Conservation (phyloP, 2,888 invertebrate genomes). For the Ellobium chinense region DNA sequence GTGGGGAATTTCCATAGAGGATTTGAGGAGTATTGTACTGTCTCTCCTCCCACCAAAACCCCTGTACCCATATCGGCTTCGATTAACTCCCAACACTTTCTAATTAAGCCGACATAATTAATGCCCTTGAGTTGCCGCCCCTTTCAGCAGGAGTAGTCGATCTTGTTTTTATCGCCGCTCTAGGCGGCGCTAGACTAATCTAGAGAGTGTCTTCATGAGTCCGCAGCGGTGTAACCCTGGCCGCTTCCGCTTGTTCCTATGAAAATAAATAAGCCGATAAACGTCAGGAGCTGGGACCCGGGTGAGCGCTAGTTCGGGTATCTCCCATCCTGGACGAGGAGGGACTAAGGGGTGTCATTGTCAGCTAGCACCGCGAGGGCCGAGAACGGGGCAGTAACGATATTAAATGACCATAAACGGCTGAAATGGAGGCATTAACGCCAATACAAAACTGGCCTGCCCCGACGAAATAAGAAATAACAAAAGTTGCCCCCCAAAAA, state of each 20-base stretch:
- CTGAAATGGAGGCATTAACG: background rate
- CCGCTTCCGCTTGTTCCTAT: background rate
- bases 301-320: background rate
- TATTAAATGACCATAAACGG: background rate
- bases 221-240: background rate
- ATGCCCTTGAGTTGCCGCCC: conserved; percentile 19
- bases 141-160: conserved; percentile 16
- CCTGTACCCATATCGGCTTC: background rate
- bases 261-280: background rate
- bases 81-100: conserved; percentile 10
- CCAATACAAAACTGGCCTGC: too few relatives aligned
- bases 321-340: background rate
- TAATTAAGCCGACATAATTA: conserved; percentile 26
- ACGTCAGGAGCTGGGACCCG: background rate
- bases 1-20: background rate
- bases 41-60: background rate
- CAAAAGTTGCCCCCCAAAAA: too few relatives aligned
- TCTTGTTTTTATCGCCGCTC: conserved; percentile 9
- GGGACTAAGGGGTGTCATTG: background rate
- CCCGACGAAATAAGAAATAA: background rate
- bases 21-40: background rate
- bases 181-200: background rate
- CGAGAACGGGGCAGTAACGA: background rate
- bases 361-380: background rate
- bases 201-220: background rate